These are phyloP conservation scores for Panzeria rudis DNA, from an alignment of 2,888 invertebrate genomes.

Conservation along the genomic window DNA sequence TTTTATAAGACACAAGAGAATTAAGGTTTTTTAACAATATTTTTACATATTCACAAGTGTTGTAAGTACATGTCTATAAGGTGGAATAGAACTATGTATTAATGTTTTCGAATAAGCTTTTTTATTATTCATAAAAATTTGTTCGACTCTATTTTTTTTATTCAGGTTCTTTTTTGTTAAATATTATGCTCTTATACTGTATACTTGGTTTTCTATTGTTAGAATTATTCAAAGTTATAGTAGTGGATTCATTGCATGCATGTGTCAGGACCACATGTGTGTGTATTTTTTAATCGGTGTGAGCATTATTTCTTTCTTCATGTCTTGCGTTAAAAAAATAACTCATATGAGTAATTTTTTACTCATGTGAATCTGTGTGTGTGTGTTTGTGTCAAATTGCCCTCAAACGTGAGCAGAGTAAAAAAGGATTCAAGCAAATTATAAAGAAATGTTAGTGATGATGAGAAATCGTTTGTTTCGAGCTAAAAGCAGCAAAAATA, in stretches of 20 bases:
- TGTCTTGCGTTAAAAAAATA: conserved; percentile 10
- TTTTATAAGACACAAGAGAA: background rate
- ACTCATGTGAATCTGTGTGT: background rate
- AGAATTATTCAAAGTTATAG: no score
- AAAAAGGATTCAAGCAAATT: conserved; percentile 13
- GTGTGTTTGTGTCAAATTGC: background rate
- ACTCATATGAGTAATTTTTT: conserved; percentile 45
- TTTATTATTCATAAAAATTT: background rate
- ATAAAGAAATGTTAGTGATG: conserved; percentile 6
- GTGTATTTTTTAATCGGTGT: conserved; percentile 1
- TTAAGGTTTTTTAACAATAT: background rate
- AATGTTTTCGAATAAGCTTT: background rate
- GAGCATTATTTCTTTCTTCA: background rate
- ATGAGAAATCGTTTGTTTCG: conserved; percentile 29
- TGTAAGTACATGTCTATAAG: background rate
- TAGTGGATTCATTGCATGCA: no score
- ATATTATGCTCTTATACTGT: conserved; percentile 34
- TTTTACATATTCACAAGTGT: background rate
- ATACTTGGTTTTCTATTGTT: background rate
- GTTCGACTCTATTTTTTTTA: background rate
- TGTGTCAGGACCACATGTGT: background rate
- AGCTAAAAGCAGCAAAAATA: conserved; percentile 6
- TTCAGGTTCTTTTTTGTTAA: background rate
- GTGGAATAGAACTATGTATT: background rate
- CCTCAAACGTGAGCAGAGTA: background rate